Conservation (phyloP, 2,888 invertebrate species). For the Amblyteles armatorius region DNA sequence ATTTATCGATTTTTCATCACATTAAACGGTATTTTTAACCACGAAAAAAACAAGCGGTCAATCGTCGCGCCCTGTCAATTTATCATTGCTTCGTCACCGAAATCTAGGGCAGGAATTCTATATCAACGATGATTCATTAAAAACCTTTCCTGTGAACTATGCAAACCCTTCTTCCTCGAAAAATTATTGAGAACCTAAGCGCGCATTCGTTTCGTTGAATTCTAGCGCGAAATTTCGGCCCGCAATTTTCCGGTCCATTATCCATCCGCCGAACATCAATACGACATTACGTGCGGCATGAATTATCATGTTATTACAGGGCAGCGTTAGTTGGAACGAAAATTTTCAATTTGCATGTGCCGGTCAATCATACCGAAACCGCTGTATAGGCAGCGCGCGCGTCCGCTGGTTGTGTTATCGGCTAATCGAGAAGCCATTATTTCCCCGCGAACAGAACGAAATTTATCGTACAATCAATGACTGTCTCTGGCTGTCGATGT, state of each 20-base stretch:
- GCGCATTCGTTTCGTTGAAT: too few species aligned
- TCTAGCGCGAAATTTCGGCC: too few species aligned
- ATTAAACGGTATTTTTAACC: too few species aligned
- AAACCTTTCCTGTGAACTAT: neutral
- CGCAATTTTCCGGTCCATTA: too few species aligned
- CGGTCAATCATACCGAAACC: slow-evolving; percentile 9
- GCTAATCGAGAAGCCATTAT: slow-evolving; percentile 7
- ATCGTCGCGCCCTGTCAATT: neutral
- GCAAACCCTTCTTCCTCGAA: neutral
- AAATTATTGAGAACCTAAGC: neutral
- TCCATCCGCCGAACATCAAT: too few species aligned
- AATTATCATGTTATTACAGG: neutral
- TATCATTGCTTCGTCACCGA: neutral
- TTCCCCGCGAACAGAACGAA: neutral
- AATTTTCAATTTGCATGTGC: slow-evolving; percentile 26
- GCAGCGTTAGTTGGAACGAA: neutral
- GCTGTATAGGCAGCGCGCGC: neutral
- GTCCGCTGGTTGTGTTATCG: neutral
- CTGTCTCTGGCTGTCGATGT: neutral
- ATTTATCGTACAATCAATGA: slow-evolving; percentile 2
- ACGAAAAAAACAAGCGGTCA: too few species aligned
- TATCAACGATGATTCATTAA: neutral
- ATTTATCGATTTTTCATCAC: neutral
- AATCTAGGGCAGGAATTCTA: neutral
- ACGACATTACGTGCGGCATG: too few species aligned